A percentile compares a stretch with the other conserved stretches of the same genome.
phyloP scores from a whole-genome alignment of 2,113 vertebrate species.

The Triplophysa rosa region DNA sequence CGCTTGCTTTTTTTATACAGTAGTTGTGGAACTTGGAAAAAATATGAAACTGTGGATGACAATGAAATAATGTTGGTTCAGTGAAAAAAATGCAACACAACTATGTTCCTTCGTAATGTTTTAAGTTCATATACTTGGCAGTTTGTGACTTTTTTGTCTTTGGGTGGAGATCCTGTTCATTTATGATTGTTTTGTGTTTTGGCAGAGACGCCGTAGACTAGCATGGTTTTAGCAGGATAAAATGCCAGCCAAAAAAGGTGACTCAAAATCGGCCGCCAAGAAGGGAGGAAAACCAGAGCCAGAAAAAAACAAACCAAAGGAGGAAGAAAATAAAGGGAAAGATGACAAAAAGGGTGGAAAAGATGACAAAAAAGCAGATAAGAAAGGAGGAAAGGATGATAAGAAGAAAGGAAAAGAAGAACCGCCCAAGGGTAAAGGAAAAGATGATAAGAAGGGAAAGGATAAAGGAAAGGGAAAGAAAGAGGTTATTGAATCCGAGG shows the following conservation, averaged over 20 bases:
- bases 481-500: slow-evolving; percentile 70
- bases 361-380: slow-evolving; percentile 66
- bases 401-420: slow-evolving; percentile 72
- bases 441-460: slow-evolving; percentile 76
- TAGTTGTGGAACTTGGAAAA: background rate
- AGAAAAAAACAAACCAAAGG: slow-evolving; percentile 64
- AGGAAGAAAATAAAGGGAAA: slow-evolving; percentile 69
- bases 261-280: slow-evolving; percentile 67
- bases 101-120: background rate
- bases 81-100: too few species aligned
- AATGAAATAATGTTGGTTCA: background rate
- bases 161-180: background rate
- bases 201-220: slow-evolving; percentile 48
- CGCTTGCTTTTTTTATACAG: background rate
- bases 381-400: slow-evolving; percentile 68
- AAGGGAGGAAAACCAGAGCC: slow-evolving; percentile 63
- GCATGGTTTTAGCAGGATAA: slow-evolving; percentile 64
- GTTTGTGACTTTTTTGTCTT: background rate
- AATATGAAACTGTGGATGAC: background rate
- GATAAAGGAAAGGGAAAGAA: slow-evolving; percentile 81
- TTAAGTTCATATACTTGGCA: background rate
- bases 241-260: slow-evolving; percentile 83
- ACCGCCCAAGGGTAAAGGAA: slow-evolving; percentile 68
- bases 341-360: slow-evolving; percentile 55
- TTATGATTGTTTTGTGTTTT: slow-evolving; percentile 4